Percentiles rank a stretch among this genome's conserved stretches.
Conservation (phyloP, 2,888 invertebrate genomes). For the Aspidiotus destructor region DNA sequence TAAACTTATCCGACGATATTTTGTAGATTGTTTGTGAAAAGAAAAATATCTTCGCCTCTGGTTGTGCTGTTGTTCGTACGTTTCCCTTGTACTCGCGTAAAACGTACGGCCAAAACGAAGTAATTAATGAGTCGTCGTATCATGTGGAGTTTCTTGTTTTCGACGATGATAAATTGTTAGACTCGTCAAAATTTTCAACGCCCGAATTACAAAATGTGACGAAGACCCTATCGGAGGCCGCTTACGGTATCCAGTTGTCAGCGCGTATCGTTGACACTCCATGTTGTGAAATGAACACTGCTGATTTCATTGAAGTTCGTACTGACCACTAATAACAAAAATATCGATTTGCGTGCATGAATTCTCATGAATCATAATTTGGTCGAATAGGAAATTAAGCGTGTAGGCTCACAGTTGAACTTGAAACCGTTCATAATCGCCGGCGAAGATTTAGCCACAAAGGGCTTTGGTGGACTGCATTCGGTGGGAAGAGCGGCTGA, state of each 20-base stretch:
- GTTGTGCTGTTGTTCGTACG: conserved; percentile 68
- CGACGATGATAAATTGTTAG: conserved; percentile 36
- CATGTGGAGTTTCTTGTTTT: conserved; percentile 50
- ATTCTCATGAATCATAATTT: conserved; percentile 25
- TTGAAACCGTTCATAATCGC: conserved; percentile 61
- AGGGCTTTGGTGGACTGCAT: conserved; percentile 79
- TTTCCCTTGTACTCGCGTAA: conserved; percentile 63
- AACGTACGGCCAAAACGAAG: conserved; percentile 38
- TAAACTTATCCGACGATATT: conserved; percentile 22
- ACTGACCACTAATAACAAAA: background rate
- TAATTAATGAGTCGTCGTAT: conserved; percentile 39
- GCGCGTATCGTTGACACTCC: conserved; percentile 78
- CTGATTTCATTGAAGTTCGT: conserved; percentile 60
- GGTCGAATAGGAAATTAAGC: conserved; percentile 52
- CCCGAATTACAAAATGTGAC: conserved; percentile 48
- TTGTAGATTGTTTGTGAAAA: conserved; percentile 65
- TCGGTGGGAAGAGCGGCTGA: conserved; percentile 62
- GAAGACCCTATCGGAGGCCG: conserved; percentile 49
- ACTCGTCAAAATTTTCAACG: conserved; percentile 10
- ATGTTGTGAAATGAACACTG: conserved; percentile 73
- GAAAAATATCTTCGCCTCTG: conserved; percentile 65
- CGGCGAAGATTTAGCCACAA: conserved; percentile 63
- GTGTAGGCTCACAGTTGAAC: conserved; percentile 55
- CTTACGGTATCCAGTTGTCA: conserved; percentile 58
- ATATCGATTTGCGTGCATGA: background rate